phyloP scores from a whole-genome alignment of 2,888 invertebrate genomes.

The Mechanitis messenoides region DNA sequence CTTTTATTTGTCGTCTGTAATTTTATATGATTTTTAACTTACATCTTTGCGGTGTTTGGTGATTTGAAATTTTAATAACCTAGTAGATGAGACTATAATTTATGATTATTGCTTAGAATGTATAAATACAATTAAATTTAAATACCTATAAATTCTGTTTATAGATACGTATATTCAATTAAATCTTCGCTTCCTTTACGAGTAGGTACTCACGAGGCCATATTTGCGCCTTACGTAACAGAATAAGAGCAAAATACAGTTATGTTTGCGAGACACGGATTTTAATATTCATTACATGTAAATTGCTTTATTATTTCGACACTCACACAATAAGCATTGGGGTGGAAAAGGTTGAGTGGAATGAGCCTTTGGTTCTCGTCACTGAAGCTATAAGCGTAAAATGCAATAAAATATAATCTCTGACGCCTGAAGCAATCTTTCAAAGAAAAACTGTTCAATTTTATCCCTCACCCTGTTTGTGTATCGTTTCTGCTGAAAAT shows the following conservation, averaged over 20 bases:
- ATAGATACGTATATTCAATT: too few species aligned
- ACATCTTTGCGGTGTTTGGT: too few species aligned
- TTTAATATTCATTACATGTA: slow-evolving; percentile 32
- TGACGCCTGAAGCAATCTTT: slow-evolving; percentile 11
- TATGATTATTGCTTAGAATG: too few species aligned
- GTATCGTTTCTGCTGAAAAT: slow-evolving; percentile 21
- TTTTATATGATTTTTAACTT: too few species aligned
- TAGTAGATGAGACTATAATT: too few species aligned
- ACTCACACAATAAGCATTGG: slow-evolving; percentile 19
- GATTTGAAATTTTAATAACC: too few species aligned
- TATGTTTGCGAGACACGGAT: slow-evolving; percentile 17
- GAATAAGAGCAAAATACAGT: slow-evolving; percentile 4
- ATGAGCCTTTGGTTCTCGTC: slow-evolving; percentile 14
- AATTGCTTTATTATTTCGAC: slow-evolving; percentile 31
- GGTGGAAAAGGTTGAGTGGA: slow-evolving; percentile 10
- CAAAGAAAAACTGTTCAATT: slow-evolving; percentile 19
- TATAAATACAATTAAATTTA: too few species aligned
- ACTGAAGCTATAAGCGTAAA: slow-evolving; percentile 8
- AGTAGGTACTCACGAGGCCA: neutral
- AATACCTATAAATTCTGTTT: too few species aligned
- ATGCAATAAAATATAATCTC: slow-evolving; percentile 9
- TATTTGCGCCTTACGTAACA: neutral
- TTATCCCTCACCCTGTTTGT: slow-evolving; percentile 26
- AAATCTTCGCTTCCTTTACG: too few species aligned
- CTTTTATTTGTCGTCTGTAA: too few species aligned